Conservation (phyloP, 1,140 invertebrate species). For the Heterodera schachtii region DNA sequence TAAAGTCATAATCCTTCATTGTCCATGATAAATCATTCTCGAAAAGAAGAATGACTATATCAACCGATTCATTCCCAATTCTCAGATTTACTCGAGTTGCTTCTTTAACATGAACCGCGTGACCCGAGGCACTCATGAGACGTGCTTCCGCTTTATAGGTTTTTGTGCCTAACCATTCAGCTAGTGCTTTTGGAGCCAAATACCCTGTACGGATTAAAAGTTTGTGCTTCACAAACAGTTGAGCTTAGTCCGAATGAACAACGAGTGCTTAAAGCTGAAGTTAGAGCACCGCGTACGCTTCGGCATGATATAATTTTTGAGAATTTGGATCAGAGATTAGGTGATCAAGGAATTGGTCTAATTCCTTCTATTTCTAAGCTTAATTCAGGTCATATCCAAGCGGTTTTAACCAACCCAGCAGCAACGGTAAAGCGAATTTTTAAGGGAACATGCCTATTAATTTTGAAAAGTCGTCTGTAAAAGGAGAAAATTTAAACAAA, state of each 20-base stretch:
- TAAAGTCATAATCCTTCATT: too few relatives aligned
- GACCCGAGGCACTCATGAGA: too few relatives aligned
- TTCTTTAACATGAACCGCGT: too few relatives aligned
- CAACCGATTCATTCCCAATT: too few relatives aligned
- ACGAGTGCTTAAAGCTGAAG: background rate
- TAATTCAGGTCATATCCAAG: background rate
- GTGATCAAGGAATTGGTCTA: background rate
- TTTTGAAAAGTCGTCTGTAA: background rate
- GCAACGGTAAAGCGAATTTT: background rate
- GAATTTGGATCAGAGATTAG: background rate
- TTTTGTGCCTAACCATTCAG: too few relatives aligned
- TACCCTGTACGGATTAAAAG: background rate
- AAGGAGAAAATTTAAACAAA: background rate
- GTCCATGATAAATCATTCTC: too few relatives aligned
- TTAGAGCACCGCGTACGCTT: background rate
- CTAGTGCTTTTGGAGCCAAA: too few relatives aligned
- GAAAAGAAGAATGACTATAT: too few relatives aligned
- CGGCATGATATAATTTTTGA: background rate
- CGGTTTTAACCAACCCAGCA: background rate
- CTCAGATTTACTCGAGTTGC: too few relatives aligned
- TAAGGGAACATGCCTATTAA: slow-evolving; percentile 5
- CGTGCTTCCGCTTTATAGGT: too few relatives aligned
- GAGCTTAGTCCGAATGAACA: background rate
- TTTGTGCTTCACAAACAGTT: background rate
- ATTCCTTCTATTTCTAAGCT: background rate